A percentile compares a stretch with the other conserved stretches of the same genome.
phyloP scores from a whole-genome alignment of 2,888 invertebrate genomes.

The Homarus gammarus region DNA sequence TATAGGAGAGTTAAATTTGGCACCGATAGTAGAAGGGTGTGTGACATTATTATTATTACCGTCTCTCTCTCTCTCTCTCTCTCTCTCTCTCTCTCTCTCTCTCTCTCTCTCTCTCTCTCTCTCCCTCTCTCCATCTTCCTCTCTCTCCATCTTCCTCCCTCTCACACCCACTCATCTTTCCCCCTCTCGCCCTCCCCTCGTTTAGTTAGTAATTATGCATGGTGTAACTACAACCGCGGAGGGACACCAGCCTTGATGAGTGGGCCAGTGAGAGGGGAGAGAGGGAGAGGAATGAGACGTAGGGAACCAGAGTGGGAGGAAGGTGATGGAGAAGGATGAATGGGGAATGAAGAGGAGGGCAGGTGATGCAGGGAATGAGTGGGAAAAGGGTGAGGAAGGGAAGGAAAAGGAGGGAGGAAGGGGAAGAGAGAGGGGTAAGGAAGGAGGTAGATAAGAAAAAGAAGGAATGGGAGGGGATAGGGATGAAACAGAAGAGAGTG shows the following conservation, averaged over 20 bases:
- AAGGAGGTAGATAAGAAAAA: background rate
- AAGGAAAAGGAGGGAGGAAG: background rate
- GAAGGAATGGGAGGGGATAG: too few relatives aligned
- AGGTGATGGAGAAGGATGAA: background rate
- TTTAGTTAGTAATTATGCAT: background rate
- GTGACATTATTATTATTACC: too few relatives aligned
- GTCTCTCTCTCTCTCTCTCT: background rate
- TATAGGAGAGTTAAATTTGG: too few relatives aligned
- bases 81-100: background rate
- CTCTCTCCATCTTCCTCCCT: slow-evolving; percentile 3
- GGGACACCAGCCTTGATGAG: background rate
- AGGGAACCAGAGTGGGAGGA: background rate
- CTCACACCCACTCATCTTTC: background rate
- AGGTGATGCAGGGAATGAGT: background rate
- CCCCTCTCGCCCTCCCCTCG: background rate
- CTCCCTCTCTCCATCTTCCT: background rate
- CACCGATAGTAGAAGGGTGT: too few relatives aligned
- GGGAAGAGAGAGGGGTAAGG: background rate
- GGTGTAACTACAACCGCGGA: background rate
- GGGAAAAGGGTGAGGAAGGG: too few relatives aligned
- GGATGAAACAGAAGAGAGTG: background rate
- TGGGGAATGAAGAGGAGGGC: too few relatives aligned
- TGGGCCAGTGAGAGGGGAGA: slow-evolving; percentile 1
- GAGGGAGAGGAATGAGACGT: background rate
- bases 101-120: background rate